Evolutionary conservation across 2,797 vertebrate species (phyloP).

Genomic region (Sebastes taczanowskii): DNA sequence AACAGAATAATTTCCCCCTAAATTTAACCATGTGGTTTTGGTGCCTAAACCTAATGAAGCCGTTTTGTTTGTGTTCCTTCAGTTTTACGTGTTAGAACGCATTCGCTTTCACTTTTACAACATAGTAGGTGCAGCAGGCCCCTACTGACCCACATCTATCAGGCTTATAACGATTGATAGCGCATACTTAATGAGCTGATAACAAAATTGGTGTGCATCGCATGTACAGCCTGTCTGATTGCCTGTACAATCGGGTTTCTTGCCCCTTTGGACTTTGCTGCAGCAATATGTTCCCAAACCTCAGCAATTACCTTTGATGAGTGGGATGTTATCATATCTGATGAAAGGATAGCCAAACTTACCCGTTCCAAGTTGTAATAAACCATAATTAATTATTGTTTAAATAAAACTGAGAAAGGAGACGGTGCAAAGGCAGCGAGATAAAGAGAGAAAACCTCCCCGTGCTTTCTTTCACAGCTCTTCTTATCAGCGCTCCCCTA

Average conservation of each 20-base stretch:
- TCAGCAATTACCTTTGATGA: not conserved
- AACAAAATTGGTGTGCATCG: not conserved
- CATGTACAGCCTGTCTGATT: not conserved
- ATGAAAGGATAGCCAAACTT: not conserved
- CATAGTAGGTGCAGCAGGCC: not conserved
- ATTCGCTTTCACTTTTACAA: not conserved
- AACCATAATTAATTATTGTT: conserved; percentile 7
- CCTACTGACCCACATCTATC: not conserved
- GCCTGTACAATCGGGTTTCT: not conserved
- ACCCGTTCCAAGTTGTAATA: not conserved
- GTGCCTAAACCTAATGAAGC: not conserved
- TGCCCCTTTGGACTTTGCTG: not conserved
- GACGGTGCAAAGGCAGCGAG: conserved; percentile 13
- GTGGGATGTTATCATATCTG: not conserved
- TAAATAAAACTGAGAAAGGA: conserved; percentile 4
- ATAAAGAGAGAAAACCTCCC: conserved; percentile 29
- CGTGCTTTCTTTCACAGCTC: conserved; percentile 31
- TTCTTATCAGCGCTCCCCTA: conserved; percentile 41
- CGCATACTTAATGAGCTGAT: not conserved
- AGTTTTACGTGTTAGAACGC: not conserved
- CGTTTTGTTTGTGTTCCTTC: not conserved
- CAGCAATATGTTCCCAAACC: not conserved
- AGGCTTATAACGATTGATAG: not conserved
- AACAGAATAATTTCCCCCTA: not conserved
- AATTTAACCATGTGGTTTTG: not conserved